Evolutionary conservation across 2,797 vertebrate species (phyloP), one percentile per base, ranked within the genome.

Genomic region (Denticeps clupeoides): DNA sequence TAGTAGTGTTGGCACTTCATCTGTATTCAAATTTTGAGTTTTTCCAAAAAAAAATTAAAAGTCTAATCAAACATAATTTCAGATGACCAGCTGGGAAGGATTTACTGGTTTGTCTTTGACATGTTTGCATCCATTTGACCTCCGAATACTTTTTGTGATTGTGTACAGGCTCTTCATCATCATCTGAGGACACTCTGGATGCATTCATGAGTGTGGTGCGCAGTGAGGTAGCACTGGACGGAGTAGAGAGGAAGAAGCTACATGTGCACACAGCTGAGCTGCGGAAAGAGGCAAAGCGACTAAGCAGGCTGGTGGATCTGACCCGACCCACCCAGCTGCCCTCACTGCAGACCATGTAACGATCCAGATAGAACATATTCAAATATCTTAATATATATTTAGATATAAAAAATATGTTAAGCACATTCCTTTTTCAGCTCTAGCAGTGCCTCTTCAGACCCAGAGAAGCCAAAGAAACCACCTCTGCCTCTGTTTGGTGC

Each of bases 151-250:
- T 29, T 47, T 45, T 31, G 1, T 13, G 7, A n/a, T 28, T 4
- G 7, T 27, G n/a, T 29, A 10, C 41, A 87, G 94, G 52, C 57
- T 65, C 75, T 1, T 78, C 82, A 1, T 65, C 82, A 0, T 72
- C 81, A 2, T 55, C 81, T 5, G 91, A 94, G 51, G 95, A 99
- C 67, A 76, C 93, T 2, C 74, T 99, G 71, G 95, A 99, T 5
- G 92, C 86, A 3, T 99, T 97, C 68, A 98, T 97, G 93, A 92
- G 80, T 0, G 84, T 86, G 4, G 93, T 97, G 52, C 87, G 79
- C 29, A 82, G 80, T 1, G 83, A 86, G 28, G 72, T 60, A 3
- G 48, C 85, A 0, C 71, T 95, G 58, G 93, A 97, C 56, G 82
- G 70, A 0, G 84, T 97, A 58, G 80, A 88, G 54, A 86, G 94